Base-by-base conservation (phyloP, 2,888 invertebrate species). In the Polymixis flavicincta region DNA sequence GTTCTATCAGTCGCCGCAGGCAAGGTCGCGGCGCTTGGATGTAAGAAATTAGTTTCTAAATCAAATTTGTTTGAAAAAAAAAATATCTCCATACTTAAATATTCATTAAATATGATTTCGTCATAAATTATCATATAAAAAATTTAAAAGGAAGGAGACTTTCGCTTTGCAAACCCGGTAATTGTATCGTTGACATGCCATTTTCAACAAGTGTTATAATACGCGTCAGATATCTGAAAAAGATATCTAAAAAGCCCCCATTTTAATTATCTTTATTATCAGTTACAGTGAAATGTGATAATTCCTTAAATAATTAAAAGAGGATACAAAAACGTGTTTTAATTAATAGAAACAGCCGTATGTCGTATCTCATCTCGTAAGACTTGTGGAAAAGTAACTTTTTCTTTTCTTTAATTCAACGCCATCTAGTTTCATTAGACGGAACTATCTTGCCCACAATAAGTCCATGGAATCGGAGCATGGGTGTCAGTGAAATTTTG, bases 341-440 rank as follows among this genome's bases (percentile, higher is more conserved):
- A 22, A 22, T 14, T 28, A 17, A 17, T 11, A 37, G 17, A 11
- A 37, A 8, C 8, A 2, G 17, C 22, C 19, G 2, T 57, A 28
- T 28, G 4, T n/a, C 5, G 19, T 48, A 64, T 25, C 63, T 19
- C 25, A 25, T 25, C 3, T 50, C 19, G 0, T 42, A 25, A 14
- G 17, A 37, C 0, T 52, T 22, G 22, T 8, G 1, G 8, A 71
- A 72, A 28, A n/a, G 0, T 5, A 3, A 28, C 6, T 9, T 52
- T 42, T 55, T 37, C 3, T 22, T 6, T 52, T 17, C 0, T 68
- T 69, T 45, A 54, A 63, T 37, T 50, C 50, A 83, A 17, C 79
- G 85, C 85, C 83, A 83, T 83, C 83, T 83, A 83, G 57, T 71
- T n/a, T 9, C 6, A 52, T 45, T 45, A 48, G 17, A 22, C 19